phyloP scores from a whole-genome alignment of 1,140 invertebrate species.

The Drosophila arawakana region DNA sequence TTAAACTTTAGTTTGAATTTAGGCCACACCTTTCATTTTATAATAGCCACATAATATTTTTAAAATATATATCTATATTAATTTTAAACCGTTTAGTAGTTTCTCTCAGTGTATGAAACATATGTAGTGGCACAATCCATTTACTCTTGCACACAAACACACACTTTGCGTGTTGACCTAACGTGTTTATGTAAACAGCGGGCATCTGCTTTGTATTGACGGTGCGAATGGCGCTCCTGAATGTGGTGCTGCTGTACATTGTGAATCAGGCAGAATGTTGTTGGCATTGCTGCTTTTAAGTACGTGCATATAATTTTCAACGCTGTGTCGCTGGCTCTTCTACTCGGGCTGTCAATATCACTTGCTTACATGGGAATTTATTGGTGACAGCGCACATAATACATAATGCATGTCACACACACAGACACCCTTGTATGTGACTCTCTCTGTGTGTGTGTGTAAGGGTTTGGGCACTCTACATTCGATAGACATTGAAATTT shows the following conservation, averaged over 20 bases:
- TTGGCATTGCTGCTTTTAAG: conserved; percentile 64
- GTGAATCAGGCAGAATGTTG: not conserved
- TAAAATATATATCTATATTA: not conserved
- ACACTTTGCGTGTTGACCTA: conserved; percentile 11
- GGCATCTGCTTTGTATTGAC: conserved; percentile 52
- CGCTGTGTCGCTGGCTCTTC: conserved; percentile 51
- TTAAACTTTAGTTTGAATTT: too few relatives aligned
- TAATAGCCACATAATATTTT: not conserved
- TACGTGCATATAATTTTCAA: conserved; percentile 80
- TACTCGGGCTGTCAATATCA: conserved; percentile 76
- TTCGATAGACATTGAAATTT: conserved; percentile 79
- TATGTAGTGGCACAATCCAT: not conserved
- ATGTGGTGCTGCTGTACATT: not conserved
- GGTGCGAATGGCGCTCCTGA: conserved; percentile 37
- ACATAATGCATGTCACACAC: conserved; percentile 66
- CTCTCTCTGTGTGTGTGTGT: not conserved
- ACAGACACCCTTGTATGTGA: conserved; percentile 6
- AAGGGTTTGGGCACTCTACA: conserved; percentile 47
- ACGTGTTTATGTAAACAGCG: conserved; percentile 48
- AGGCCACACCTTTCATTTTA: too few relatives aligned
- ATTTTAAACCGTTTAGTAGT: not conserved
- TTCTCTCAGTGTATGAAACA: conserved; percentile 21
- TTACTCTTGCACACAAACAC: not conserved
- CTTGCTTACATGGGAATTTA: conserved; percentile 80
- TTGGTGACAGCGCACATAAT: conserved; percentile 78